Base-by-base conservation (phyloP, 2,797 vertebrate species). In the Myoxocephalus aenaeus region DNA sequence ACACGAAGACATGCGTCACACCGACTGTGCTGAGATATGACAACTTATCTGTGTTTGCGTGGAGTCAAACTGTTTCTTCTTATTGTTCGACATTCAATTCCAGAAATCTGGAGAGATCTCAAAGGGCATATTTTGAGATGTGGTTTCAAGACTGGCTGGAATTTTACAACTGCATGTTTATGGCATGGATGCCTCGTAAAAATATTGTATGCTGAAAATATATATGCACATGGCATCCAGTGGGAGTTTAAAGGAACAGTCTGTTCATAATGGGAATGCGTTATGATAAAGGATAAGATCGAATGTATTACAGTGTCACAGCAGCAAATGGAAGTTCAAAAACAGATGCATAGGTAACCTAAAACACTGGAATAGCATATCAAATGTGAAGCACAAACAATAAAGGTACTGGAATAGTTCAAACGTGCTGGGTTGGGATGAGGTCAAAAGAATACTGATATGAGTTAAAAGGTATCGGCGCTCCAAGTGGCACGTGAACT, bases 1-100 rank as follows among this genome's bases (percentile, higher is more conserved):
- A 86, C 85, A 85, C 29, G 9, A n/a, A 87, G 79, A 89, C 81
- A 84, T 18, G 3, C 62, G 62, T 83, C 57, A 73, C 12, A 38
- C 44, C 27, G 75, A 58, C 72, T 65, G 74, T 22, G 2, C 50
- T 1, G 5, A 86, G 77, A 78, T 34, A 51, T 38, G 68, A 61
- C 27, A 59, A 27, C 73, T 75, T 89, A 88, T 78, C 83, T 64
- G 2, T 73, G 57, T 77, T 81, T 75, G 70, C 63, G 36, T 17
- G 2, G 36, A 76, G 78, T 90, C 84, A 70, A n/a, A 79, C 12
- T 79, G 83, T 87, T 88, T 74, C 36, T 67, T 59, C 63, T 75
- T 57, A 18, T 54, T 73, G 48, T 40, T 51, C 6, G 59, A 65
- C 29, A 70, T 40, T 40, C n/a, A 29, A 48, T 61, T 53, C 4